phyloP scores from a whole-genome alignment of 2,797 vertebrate genomes.

The Squalus acanthias region DNA sequence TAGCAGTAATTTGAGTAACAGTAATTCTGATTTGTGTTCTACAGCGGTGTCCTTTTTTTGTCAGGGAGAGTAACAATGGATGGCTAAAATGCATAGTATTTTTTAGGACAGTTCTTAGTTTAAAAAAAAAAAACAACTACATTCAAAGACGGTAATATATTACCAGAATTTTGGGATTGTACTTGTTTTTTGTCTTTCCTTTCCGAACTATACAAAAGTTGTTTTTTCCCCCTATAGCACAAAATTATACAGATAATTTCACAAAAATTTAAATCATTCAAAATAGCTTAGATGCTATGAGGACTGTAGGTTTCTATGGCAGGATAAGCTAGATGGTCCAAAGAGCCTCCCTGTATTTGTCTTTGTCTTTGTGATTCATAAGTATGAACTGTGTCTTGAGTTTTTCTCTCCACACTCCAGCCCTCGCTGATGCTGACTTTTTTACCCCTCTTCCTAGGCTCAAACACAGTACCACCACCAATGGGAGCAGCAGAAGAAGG shows the following conservation, averaged over 20 bases:
- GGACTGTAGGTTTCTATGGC: neutral
- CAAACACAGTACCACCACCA: constrained; percentile 38
- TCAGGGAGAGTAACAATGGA: neutral
- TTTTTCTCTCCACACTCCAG: neutral
- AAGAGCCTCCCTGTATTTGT: neutral
- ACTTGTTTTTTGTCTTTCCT: too few species aligned
- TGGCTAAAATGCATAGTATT: neutral
- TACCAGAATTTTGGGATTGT: too few species aligned
- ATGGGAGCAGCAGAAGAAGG: constrained; percentile 39
- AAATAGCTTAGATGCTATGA: neutral
- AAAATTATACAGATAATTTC: neutral
- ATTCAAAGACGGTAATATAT: too few species aligned
- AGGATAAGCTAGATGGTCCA: neutral
- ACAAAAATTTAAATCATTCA: neutral
- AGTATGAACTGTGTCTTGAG: neutral
- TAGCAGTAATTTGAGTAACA: neutral
- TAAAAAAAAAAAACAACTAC: too few species aligned
- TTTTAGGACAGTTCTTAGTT: too few species aligned
- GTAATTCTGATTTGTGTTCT: neutral
- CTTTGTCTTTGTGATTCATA: neutral
- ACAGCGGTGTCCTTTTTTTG: neutral
- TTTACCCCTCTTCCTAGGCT: constrained; percentile 18
- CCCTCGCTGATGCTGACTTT: neutral
- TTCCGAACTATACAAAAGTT: too few species aligned
- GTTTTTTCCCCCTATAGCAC: neutral